Base-by-base conservation (phyloP, 2,113 vertebrate species). In the Ondatra zibethicus region DNA sequence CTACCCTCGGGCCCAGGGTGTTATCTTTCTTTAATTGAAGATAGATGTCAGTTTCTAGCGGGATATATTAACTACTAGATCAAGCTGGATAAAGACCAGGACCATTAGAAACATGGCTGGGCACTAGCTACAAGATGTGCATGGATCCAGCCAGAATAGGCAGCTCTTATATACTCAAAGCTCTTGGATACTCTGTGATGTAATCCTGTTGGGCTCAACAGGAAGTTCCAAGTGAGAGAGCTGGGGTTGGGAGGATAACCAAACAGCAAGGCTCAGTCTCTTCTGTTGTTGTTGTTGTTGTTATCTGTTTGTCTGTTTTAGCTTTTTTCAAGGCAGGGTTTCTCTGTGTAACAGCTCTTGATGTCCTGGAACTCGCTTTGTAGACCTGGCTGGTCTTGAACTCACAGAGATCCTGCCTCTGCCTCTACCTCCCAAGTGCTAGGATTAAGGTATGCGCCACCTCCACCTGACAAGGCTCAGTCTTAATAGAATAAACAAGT, bases 111-210 rank as follows among this genome's bases (percentile, higher is more conserved):
- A 23, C 50, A n/a, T 12, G 19, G 25, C 93, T 42, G 6, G 39
- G 84, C 55, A 61, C 94, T 90, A 82, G 0, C 81, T 80, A 93
- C 93, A 95, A 86, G 96, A 97, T 75, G 87, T 93, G 0, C 27
- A 16, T 39, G 7, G 61, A 6, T 85, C 84, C 12, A 3, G 66
- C n/a, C 4, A 1, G 31, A 39, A 47, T 36, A 89, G 75, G 36
- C 42, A 58, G 12, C 12, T 2, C 23, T 42, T 31, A 65, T 11
- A 27, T 19, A 76, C 27, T 72, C 11, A 3, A 55, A 10, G 31
- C 0, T 0, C 27, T n/a, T 2, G 0, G 39, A 16, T n/a, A 39
- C 45, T n/a, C 65, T 39, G 1, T 63, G 50, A 23, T 31, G 7
- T 70, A 70, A 70, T 36, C 36, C 68, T 72, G 36, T n/a, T 72